phyloP scores from a whole-genome alignment of 2,113 vertebrate genomes.

The Tonatia bakeri region DNA sequence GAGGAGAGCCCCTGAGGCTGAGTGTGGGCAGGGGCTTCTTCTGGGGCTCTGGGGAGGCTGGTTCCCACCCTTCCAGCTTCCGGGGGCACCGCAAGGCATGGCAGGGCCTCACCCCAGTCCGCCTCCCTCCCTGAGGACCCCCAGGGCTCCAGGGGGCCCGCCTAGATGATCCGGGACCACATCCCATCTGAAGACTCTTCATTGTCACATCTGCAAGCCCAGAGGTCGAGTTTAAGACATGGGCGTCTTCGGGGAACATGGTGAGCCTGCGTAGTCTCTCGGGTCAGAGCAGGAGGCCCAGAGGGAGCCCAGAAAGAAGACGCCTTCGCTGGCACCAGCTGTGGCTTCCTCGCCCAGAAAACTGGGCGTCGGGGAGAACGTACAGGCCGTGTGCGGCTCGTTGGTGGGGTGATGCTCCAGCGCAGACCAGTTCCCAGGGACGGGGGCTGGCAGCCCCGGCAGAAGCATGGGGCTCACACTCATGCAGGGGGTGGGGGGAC shows the following conservation, averaged over 20 bases:
- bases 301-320: too few relatives aligned
- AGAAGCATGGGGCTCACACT: accelerated
- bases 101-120: background rate
- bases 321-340: too few relatives aligned
- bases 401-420: background rate
- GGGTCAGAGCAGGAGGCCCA: accelerated
- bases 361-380: background rate
- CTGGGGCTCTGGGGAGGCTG: background rate
- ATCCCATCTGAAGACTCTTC: too few relatives aligned
- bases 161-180: too few relatives aligned
- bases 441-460: accelerated
- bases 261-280: accelerated
- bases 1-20: background rate
- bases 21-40: background rate
- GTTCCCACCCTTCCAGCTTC: background rate
- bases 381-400: background rate
- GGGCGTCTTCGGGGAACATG: too few relatives aligned
- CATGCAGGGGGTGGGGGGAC: background rate
- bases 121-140: too few relatives aligned
- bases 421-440: background rate
- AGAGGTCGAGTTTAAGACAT: background rate
- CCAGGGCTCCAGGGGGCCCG: too few relatives aligned
- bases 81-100: accelerated
- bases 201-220: background rate
- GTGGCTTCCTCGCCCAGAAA: background rate